These are phyloP conservation scores for Globodera ellingtonae DNA, from an alignment of 1,140 invertebrate genomes.

Conservation along the genomic window DNA sequence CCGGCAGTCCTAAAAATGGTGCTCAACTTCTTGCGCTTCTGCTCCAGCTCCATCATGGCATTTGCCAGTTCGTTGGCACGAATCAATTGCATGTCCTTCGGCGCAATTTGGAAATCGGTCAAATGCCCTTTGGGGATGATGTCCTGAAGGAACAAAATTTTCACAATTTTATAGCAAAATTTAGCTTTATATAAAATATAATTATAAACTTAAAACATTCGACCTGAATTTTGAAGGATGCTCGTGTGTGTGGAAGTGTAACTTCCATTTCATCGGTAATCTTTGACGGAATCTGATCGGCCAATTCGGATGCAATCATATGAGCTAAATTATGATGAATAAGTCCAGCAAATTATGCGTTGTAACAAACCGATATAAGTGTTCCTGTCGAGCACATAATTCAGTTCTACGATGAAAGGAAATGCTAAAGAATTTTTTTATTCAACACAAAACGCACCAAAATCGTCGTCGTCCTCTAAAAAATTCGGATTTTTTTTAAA, in stretches of 20 bases:
- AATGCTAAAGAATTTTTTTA: neutral
- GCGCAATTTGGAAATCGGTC: slow-evolving; percentile 54
- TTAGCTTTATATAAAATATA: no score
- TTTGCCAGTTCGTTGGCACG: slow-evolving; percentile 51
- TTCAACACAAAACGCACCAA: slow-evolving; percentile 35
- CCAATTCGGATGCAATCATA: slow-evolving; percentile 58
- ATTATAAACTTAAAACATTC: neutral
- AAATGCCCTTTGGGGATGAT: slow-evolving; percentile 63
- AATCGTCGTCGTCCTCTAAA: slow-evolving; percentile 64
- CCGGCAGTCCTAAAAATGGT: neutral
- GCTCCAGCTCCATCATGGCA: slow-evolving; percentile 26
- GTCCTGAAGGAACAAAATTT: slow-evolving; percentile 50
- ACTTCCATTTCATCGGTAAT: slow-evolving; percentile 40
- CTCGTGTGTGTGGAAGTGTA: slow-evolving; percentile 59
- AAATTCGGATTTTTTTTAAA: neutral
- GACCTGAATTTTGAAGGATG: slow-evolving; percentile 65
- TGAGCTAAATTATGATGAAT: neutral
- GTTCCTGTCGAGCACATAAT: slow-evolving; percentile 64
- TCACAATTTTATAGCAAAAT: no score
- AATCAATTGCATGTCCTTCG: slow-evolving; percentile 64
- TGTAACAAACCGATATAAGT: slow-evolving; percentile 50
- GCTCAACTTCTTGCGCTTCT: slow-evolving; percentile 6
- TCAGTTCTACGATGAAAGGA: slow-evolving; percentile 49
- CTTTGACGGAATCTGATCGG: slow-evolving; percentile 59
- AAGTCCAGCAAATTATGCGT: no score